Evolutionary conservation across 2,113 vertebrate genomes (phyloP), one percentile per base, ranked within the genome.

Genomic region (Xenopus borealis): DNA sequence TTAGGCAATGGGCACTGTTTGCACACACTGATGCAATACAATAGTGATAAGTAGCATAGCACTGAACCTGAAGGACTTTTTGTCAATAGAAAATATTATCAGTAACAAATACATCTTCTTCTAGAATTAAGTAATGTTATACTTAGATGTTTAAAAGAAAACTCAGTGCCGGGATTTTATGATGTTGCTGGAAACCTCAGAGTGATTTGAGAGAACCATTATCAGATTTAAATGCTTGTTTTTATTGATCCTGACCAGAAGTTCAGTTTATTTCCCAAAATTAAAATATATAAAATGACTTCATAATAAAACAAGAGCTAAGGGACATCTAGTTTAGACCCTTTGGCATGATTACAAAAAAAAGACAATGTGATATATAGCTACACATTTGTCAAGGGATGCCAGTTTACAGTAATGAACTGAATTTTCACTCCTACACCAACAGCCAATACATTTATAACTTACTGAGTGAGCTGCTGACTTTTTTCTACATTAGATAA

Each of bases 231-330:
- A 69, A 75, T 69, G 73, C 66, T 75, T 40, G 40, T 62, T 62
- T 69, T 75, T 46, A 69, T 69, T 69, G 58, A 62, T 58, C 58
- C 66, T 62, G 46, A 53, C 73, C 55, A 63, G 58, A 27, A 69
- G 20, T 75, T 75, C 27, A 75, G 20, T 62, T 52, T 46, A 62
- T 62, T 75, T 75, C 73, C 66, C 45, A 69, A 75, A 69, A 62
- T 69, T n/a, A 75, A 69, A 62, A 62, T 66, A 74, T 69, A 69
- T 75, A 45, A 62, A 62, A 75, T 69, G 69, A 69, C 59, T 19
- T 61, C 61, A 23, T 68, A 23, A 75, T 44, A 68, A 55, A 62
- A 68, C 47, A 50, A n/a, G 63, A 73, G 50, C 46, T 73, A 58
- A 46, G 47, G 47, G 47, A 1, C 33, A 40, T 40, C 33, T 40